Percentiles rank a stretch among this genome's conserved stretches.
These are phyloP conservation scores for Melipona quadrifasciata DNA, from an alignment of 1,140 invertebrate genomes.

Conservation along the genomic window DNA sequence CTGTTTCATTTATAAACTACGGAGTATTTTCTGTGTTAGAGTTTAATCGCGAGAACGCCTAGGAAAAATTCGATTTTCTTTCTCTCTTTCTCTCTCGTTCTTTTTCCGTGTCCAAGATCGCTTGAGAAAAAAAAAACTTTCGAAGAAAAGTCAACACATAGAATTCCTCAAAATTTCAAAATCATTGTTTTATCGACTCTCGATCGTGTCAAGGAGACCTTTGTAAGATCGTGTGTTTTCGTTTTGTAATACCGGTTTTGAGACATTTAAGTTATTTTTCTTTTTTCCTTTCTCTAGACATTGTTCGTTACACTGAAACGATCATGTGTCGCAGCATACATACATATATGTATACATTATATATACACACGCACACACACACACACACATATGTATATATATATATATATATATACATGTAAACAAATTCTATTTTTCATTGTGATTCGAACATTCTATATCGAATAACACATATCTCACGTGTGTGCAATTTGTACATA, in stretches of 20 bases:
- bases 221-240: not conserved
- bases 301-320: not conserved
- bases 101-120: not conserved
- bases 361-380: not conserved
- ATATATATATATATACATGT: not conserved
- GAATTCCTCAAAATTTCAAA: not conserved
- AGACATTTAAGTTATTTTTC: not conserved
- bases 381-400: not conserved
- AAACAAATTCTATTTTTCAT: slow-evolving; percentile 14
- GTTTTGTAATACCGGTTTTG: not conserved
- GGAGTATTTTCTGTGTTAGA: slow-evolving; percentile 6
- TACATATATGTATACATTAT: not conserved
- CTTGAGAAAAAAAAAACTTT: no score
- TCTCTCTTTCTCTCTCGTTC: not conserved
- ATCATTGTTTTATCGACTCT: slow-evolving; percentile 17
- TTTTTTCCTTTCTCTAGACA: not conserved
- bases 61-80: not conserved
- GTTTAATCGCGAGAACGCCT: not conserved
- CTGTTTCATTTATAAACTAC: slow-evolving; percentile 17
- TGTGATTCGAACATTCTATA: not conserved
- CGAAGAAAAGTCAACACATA: not conserved
- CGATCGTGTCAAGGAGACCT: slow-evolving; percentile 5
- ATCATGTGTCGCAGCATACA: not conserved
- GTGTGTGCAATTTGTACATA: slow-evolving; percentile 12
- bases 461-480: not conserved